Conservation (phyloP, 2,888 invertebrate species). For the Charanyca ferruginea region DNA sequence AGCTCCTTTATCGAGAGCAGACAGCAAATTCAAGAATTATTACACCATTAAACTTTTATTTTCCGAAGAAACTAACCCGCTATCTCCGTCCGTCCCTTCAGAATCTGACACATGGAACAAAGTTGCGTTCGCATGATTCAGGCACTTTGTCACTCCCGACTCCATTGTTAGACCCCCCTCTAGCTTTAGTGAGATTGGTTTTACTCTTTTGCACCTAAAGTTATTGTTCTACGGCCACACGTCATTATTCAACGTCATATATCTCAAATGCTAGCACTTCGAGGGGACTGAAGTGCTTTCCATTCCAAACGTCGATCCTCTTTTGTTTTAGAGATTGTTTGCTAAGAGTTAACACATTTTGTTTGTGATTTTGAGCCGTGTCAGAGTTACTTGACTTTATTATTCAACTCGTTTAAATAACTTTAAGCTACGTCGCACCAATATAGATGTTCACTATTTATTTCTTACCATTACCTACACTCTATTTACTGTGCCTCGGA, state of each 20-base stretch:
- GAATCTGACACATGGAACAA: conserved; percentile 64
- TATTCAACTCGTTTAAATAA: neutral
- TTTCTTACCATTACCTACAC: neutral
- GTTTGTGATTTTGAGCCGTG: neutral
- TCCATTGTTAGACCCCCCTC: conserved; percentile 78
- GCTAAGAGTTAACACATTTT: neutral
- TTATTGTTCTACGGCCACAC: conserved; percentile 87
- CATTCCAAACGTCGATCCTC: conserved; percentile 78
- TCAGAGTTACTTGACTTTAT: neutral
- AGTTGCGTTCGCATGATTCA: conserved; percentile 65
- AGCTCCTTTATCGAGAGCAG: conserved; percentile 59
- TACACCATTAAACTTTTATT: conserved; percentile 66
- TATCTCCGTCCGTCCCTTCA: conserved; percentile 56
- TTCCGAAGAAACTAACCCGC: conserved; percentile 47
- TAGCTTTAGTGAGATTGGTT: conserved; percentile 85
- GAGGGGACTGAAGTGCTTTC: conserved; percentile 82
- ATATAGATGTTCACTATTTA: neutral
- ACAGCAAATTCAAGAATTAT: conserved; percentile 61
- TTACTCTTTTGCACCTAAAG: conserved; percentile 84
- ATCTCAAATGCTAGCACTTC: conserved; percentile 82
- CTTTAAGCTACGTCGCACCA: neutral
- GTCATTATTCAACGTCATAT: conserved; percentile 88
- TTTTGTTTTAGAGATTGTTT: conserved; percentile 57
- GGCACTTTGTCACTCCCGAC: conserved; percentile 69
- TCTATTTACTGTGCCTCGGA: neutral